phyloP scores from a whole-genome alignment of 2,113 vertebrate genomes.

The Emydocephalus ijimae region DNA sequence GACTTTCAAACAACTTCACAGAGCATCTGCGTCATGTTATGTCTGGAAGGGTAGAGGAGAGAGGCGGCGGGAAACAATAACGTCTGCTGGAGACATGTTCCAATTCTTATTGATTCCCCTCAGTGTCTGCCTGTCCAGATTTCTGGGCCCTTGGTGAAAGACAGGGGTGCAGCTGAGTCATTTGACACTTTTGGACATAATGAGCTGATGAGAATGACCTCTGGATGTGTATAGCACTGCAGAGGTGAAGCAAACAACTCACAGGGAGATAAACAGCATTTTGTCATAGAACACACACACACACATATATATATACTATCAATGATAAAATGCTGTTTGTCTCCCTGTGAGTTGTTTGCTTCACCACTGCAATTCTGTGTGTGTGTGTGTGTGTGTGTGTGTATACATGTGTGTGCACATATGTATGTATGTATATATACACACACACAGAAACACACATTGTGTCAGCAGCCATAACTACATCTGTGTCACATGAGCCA shows the following conservation, averaged over 20 bases:
- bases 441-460: not conserved
- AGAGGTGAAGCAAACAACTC: not conserved
- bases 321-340: not conserved
- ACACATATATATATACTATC: not conserved
- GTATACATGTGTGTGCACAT: too few species aligned
- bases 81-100: constrained; percentile 3
- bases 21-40: constrained; percentile 45
- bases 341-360: not conserved
- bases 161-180: not conserved
- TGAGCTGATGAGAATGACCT: not conserved
- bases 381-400: too few species aligned
- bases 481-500: not conserved
- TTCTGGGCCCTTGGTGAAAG: not conserved
- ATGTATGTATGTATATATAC: too few species aligned
- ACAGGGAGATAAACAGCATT: not conserved
- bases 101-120: not conserved
- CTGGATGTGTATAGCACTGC: not conserved
- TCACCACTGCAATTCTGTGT: not conserved
- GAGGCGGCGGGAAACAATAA: constrained; percentile 18
- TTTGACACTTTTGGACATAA: not conserved
- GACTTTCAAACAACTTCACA: constrained; percentile 84
- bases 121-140: not conserved
- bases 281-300: not conserved
- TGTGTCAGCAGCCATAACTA: not conserved
- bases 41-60: constrained; percentile 37